Evolutionary conservation across 1,140 invertebrate genomes (phyloP), one percentile per base, ranked within the genome.

Genomic region (Uloborus diversus): DNA sequence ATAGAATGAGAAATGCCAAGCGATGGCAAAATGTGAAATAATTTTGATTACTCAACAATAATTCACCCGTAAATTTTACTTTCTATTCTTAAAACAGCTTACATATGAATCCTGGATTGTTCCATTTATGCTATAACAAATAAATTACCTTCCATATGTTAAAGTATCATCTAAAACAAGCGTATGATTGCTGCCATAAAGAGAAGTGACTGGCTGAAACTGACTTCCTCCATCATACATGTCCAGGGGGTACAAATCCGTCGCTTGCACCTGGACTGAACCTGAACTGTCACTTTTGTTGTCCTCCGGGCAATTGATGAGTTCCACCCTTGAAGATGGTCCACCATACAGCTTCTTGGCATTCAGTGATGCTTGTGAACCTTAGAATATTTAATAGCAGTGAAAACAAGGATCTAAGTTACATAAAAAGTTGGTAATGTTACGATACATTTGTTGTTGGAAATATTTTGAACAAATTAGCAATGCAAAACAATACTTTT

Each of bases 241-340:
- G 32, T 83, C 83, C 71, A 83, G 69, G 7, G 83, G 83, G 47
- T 83, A 83, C 14, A 83, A 51, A 61, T 83, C 83, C n/a, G 82
- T 79, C n/a, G 79, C 80, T 66, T 83, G 83, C 17, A 83, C 83
- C 30, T 83, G 83, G 30, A 82, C 80, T 23, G 81, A 82, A 28
- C 75, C 79, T 0, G 66, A 75, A 64, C 80, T 81, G 20, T 71
- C 69, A 20, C 71, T 76, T 30, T 73, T 78, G 35, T 66, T 71
- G 25, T 73, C 80, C 20, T 81, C 80, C 17, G 79, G 79, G 30
- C 65, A 69, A 23, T 76, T 78, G 37, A 73, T 66, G 27, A 76
- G 61, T 32, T 68, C 71, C 3, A 76, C 57, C 2, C 73, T 27
- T 0, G 64, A 66, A 2, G 65, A 70, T 3, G 57, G 61, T 14